A percentile compares a stretch with the other conserved stretches of the same genome.
Evolutionary conservation across 2,113 vertebrate genomes (phyloP).

Genomic region (Tamias sibiricus): DNA sequence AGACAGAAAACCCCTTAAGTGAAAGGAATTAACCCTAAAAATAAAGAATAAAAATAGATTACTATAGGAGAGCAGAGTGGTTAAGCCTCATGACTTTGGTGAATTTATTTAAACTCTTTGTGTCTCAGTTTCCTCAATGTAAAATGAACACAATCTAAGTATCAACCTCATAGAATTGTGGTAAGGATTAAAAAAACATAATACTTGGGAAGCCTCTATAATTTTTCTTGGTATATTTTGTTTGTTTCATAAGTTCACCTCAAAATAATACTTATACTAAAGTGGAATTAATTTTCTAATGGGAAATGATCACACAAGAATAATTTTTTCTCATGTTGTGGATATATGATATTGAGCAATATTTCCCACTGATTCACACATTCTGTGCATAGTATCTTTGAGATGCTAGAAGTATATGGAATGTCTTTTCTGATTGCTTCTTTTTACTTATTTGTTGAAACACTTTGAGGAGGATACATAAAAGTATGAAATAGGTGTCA

Average conservation of each 20-base stretch:
- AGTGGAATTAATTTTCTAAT: not conserved
- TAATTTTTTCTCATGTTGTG: not conserved
- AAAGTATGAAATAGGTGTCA: not conserved
- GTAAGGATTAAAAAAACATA: not conserved
- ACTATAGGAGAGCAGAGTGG: not conserved
- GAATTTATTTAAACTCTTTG: not conserved
- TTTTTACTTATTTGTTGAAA: constrained; percentile 11
- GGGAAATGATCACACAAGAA: not conserved
- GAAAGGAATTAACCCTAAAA: not conserved
- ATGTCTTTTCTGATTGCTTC: not conserved
- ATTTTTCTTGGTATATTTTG: not conserved
- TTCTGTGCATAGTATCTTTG: not conserved
- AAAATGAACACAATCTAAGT: not conserved
- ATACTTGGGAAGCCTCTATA: not conserved
- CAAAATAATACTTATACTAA: not conserved
- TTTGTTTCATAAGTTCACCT: not conserved
- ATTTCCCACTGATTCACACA: not conserved
- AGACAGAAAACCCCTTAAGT: not conserved
- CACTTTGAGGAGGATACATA: not conserved
- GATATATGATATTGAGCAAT: not conserved
- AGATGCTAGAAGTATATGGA: not conserved
- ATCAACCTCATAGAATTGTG: not conserved
- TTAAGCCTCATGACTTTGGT: not conserved
- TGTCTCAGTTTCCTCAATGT: not conserved
- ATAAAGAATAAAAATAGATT: not conserved